Evolutionary conservation across 2,888 invertebrate species (phyloP).

Genomic region (Drosophila nr. perissopoda): DNA sequence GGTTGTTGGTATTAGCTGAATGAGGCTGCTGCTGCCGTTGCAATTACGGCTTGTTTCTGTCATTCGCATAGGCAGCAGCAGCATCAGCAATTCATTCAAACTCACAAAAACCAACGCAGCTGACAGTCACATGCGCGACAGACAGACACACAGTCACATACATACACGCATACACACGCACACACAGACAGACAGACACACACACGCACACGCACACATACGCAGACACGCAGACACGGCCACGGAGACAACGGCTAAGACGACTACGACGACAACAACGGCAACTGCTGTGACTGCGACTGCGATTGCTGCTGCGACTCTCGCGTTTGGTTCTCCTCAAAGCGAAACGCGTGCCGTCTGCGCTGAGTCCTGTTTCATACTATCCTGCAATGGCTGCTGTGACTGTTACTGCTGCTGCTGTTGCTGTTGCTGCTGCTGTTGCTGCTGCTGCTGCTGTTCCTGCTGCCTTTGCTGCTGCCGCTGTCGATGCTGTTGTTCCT

Average conservation of each 20-base stretch:
- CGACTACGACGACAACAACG: constrained; percentile 24
- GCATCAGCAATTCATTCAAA: constrained; percentile 41
- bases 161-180: constrained; percentile 16
- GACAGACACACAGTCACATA: constrained; percentile 38
- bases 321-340: constrained; percentile 62
- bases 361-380: constrained; percentile 80
- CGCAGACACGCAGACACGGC: constrained; percentile 32
- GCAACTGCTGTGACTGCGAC: constrained; percentile 27
- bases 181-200: constrained; percentile 4
- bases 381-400: constrained; percentile 55
- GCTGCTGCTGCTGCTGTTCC: constrained; percentile 39
- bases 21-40: constrained; percentile 20
- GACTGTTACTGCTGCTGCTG: constrained; percentile 29
- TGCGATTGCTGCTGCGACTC: constrained; percentile 39
- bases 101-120: constrained; percentile 48
- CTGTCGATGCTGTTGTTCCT: constrained; percentile 29
- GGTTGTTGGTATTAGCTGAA: constrained; percentile 19
- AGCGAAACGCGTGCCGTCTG: constrained; percentile 80
- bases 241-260: constrained; percentile 44
- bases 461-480: constrained; percentile 28
- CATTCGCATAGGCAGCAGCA: constrained; percentile 19
- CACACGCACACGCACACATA: constrained; percentile 28
- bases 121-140: constrained; percentile 70
- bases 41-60: constrained; percentile 15
- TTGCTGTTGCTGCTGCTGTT: constrained; percentile 19